Evolutionary conservation across 2,113 vertebrate genomes (phyloP).

Genomic region (Rhegmatorhina hoffmannsi): DNA sequence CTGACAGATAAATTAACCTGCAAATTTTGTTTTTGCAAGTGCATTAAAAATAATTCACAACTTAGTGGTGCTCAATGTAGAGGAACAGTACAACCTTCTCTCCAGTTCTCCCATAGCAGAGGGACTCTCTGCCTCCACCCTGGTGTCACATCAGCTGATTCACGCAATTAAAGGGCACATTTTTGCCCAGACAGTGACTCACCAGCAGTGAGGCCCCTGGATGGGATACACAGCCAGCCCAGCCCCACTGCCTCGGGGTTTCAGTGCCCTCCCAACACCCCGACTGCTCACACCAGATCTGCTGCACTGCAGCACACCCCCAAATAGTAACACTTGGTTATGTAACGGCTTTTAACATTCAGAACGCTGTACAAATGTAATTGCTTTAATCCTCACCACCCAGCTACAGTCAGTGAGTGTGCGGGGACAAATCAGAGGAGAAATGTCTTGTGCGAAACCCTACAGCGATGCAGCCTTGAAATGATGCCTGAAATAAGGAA

Average conservation of each 20-base stretch:
- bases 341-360: conserved; percentile 2
- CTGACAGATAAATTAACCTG: background rate
- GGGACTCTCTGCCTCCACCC: background rate
- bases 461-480: background rate
- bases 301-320: conserved; percentile 50
- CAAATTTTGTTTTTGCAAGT: background rate
- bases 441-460: background rate
- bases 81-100: background rate
- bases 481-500: background rate
- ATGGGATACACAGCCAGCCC: background rate
- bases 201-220: background rate
- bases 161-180: background rate
- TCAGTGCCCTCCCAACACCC: background rate
- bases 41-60: background rate
- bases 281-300: background rate
- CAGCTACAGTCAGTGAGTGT: background rate
- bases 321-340: conserved; percentile 54
- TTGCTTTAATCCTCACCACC: conserved; percentile 34
- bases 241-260: accelerated
- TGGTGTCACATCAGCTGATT: background rate
- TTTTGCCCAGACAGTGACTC: background rate
- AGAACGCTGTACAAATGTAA: background rate
- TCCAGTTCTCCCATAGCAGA: background rate
- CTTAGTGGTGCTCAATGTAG: background rate
- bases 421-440: background rate